Conservation (phyloP, 2,113 vertebrate genomes). For the Callocephalon fimbriatum region DNA sequence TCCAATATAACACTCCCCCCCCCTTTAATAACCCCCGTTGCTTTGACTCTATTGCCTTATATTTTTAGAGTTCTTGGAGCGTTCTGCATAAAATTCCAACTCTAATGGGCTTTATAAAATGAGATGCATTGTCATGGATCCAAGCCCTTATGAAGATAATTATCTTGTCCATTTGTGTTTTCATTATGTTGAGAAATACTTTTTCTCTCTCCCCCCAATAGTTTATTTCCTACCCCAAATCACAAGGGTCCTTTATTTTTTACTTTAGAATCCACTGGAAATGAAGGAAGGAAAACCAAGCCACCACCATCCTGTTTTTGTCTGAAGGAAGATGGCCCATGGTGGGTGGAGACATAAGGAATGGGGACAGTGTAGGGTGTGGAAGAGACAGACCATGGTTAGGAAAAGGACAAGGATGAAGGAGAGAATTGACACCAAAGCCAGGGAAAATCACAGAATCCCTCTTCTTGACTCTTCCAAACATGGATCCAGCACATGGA, state of each 20-base stretch:
- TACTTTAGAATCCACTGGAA: not conserved
- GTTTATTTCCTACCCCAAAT: not conserved
- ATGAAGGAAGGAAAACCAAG: not conserved
- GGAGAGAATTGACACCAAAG: not conserved
- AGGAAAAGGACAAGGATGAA: not conserved
- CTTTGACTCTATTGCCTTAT: conserved; percentile 72
- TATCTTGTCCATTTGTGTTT: conserved; percentile 71
- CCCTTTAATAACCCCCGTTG: conserved; percentile 72
- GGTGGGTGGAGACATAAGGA: not conserved
- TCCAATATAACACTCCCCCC: conserved; percentile 59
- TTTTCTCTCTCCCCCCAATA: not conserved
- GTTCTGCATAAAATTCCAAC: conserved; percentile 69
- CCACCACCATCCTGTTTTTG: not conserved
- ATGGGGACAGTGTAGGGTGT: not conserved
- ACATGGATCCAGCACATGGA: fast-evolving
- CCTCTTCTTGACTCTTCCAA: not conserved
- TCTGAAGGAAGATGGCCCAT: not conserved
- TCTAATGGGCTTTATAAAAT: conserved; percentile 75
- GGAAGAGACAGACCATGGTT: fast-evolving
- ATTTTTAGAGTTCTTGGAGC: conserved; percentile 75
- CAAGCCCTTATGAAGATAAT: conserved; percentile 72
- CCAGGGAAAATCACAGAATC: not conserved
- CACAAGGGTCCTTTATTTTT: not conserved
- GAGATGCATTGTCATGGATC: conserved; percentile 67
- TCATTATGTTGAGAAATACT: conserved; percentile 63